phyloP scores from a whole-genome alignment of 2,888 invertebrate species.

The Pristionchus maxplancki region DNA sequence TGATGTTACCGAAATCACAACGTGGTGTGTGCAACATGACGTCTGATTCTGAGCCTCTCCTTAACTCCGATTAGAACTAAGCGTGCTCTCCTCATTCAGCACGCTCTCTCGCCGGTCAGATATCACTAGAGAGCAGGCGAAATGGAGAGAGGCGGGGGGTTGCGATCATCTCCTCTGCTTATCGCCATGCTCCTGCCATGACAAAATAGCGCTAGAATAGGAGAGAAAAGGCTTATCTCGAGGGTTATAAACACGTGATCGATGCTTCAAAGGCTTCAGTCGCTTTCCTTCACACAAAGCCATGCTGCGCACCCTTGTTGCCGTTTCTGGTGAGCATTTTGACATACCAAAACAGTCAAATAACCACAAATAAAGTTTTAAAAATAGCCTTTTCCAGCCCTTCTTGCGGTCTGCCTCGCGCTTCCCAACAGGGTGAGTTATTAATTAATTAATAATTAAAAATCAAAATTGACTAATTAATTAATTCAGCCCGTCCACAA shows the following conservation, averaged over 20 bases:
- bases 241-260: slow-evolving; percentile 12
- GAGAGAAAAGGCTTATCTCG: neutral
- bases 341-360: neutral
- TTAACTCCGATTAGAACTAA: neutral
- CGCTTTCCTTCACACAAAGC: neutral
- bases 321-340: neutral
- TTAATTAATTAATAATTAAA: no score
- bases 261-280: neutral
- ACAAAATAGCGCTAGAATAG: neutral
- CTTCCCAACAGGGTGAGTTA: neutral
- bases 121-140: neutral
- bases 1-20: neutral
- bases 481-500: neutral
- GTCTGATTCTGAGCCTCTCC: neutral
- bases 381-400: no score
- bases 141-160: neutral
- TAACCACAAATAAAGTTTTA: neutral
- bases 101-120: neutral
- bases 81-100: neutral
- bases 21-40: neutral
- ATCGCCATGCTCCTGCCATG: neutral
- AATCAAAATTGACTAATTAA: neutral
- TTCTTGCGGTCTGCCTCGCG: neutral
- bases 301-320: neutral
- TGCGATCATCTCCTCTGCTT: no score